These are phyloP conservation scores for Himalopsyche tibetana DNA, from an alignment of 2,888 invertebrate genomes.

Conservation along the genomic window DNA sequence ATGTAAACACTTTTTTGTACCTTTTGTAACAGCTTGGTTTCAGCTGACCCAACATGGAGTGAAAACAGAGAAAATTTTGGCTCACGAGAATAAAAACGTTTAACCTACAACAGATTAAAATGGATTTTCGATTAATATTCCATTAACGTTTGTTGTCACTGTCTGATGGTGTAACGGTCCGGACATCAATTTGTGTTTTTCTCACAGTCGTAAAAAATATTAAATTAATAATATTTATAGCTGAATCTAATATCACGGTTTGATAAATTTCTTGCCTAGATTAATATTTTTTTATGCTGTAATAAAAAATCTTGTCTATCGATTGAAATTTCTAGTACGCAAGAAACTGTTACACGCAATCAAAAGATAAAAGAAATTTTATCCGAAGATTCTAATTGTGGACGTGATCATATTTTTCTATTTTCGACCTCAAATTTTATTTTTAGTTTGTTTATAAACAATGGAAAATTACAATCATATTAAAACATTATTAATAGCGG, in stretches of 20 bases:
- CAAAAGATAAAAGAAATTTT: neutral
- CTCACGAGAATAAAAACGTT: no score
- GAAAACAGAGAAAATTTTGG: no score
- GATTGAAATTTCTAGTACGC: neutral
- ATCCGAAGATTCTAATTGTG: neutral
- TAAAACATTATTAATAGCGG: no score
- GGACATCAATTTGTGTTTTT: neutral
- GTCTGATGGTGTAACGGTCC: neutral
- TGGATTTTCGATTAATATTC: neutral
- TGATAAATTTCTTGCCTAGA: conserved; percentile 11
- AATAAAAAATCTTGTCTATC: neutral
- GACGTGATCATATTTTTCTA: conserved; percentile 5
- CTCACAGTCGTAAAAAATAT: conserved; percentile 2
- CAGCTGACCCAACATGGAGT: no score
- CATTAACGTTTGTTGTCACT: neutral
- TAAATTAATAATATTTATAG: conserved; percentile 14
- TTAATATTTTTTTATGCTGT: neutral
- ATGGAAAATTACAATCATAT: no score
- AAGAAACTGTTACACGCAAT: neutral
- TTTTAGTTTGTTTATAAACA: neutral
- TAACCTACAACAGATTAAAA: neutral
- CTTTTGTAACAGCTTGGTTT: no score
- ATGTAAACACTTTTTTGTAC: no score
- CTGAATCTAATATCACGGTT: conserved; percentile 26
- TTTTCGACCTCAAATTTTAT: neutral